phyloP scores from a whole-genome alignment of 2,113 vertebrate species.

The Paraplagusia blochii region DNA sequence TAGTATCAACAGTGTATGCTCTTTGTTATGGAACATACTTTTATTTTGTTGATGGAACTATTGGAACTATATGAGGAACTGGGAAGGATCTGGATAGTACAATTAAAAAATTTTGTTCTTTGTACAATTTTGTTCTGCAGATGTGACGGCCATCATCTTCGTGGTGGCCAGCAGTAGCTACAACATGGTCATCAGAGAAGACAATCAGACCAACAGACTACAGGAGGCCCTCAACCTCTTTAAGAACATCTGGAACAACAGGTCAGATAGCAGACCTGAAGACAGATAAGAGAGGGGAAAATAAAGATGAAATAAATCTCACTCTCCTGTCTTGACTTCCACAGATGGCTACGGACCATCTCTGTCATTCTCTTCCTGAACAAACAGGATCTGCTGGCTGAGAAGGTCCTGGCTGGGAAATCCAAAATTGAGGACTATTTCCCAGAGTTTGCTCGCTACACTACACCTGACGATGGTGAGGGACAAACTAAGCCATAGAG shows the following conservation, averaged over 20 bases:
- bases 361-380: constrained; percentile 99
- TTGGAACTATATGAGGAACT: no score
- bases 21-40: no score
- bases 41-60: no score
- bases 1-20: no score
- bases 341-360: constrained; percentile 98
- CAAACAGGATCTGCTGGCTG: constrained; percentile 97
- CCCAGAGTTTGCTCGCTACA: constrained; percentile 96
- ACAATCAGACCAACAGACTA: constrained; percentile 99
- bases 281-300: no score
- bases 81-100: no score
- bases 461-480: constrained; percentile 96
- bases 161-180: constrained; percentile 99
- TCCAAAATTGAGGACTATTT: constrained; percentile 99
- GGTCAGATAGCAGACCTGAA: constrained; percentile 73
- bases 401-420: constrained; percentile 97
- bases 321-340: constrained; percentile 13
- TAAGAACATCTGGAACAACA: constrained; percentile 99
- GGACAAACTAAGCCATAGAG: no score
- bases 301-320: no score
- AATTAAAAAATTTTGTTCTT: background rate
- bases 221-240: constrained; percentile 99
- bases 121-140: constrained; percentile 79
- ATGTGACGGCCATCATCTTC: constrained; percentile 98
- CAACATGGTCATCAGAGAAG: constrained; percentile 99